These are phyloP conservation scores for Cladorhizidae sp. DNA, from an alignment of 37 sponge, comb jelly and placozoan species.

Conservation along the genomic window DNA sequence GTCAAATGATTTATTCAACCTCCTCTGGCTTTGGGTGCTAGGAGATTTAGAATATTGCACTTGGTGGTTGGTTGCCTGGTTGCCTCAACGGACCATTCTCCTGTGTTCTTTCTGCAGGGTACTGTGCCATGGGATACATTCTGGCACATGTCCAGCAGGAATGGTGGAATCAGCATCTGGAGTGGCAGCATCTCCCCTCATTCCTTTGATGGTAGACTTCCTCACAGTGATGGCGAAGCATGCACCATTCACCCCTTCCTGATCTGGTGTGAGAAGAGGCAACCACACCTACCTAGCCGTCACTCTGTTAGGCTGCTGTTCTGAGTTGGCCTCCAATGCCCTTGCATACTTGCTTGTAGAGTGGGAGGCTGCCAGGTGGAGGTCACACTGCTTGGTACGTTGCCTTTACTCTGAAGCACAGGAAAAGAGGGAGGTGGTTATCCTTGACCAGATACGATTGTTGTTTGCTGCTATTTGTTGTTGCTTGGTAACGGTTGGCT, in stretches of 20 bases:
- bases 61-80: too few species aligned
- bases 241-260: too few species aligned
- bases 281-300: background rate
- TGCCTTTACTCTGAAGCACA: constrained; percentile 30
- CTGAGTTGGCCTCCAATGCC: background rate
- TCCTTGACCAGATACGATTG: constrained; percentile 8
- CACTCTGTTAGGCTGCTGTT: background rate
- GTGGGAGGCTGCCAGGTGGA: background rate
- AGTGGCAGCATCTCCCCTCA: background rate
- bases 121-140: too few species aligned
- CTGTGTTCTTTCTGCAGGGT: too few species aligned
- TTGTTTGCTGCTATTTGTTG: constrained; percentile 8
- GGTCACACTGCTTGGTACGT: background rate
- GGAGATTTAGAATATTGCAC: too few species aligned
- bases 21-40: too few species aligned
- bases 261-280: background rate
- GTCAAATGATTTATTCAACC: too few species aligned
- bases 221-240: too few species aligned
- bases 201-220: background rate
- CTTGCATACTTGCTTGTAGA: too few species aligned
- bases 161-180: background rate
- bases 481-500: constrained; percentile 25
- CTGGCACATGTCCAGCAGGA: background rate
- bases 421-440: constrained; percentile 25
- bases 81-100: too few species aligned